Conservation (phyloP, 2,888 invertebrate genomes). For the Trypoxylon attenuatum region DNA sequence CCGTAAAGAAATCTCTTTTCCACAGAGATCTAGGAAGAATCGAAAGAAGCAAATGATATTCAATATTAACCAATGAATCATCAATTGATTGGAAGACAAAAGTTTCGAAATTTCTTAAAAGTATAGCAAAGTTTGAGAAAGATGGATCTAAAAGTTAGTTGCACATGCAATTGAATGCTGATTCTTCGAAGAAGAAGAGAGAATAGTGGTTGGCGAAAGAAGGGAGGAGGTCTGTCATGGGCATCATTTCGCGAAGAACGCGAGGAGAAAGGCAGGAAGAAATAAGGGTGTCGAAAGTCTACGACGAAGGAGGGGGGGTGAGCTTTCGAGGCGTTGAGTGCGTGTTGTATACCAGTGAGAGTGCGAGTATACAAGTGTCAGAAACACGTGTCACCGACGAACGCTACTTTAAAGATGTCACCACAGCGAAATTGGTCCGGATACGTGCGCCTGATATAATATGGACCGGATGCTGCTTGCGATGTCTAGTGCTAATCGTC, state of each 20-base stretch:
- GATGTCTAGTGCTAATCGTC: constrained; percentile 30
- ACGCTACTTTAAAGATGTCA: constrained; percentile 58
- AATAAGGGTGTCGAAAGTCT: constrained; percentile 65
- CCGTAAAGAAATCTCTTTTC: too few species aligned
- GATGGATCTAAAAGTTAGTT: too few species aligned
- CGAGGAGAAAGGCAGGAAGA: constrained; percentile 50
- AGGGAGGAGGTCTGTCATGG: constrained; percentile 55
- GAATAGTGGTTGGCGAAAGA: constrained; percentile 11
- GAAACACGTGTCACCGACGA: constrained; percentile 64
- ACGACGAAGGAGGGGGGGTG: too few species aligned
- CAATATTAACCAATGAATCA: too few species aligned
- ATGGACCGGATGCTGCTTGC: constrained; percentile 19
- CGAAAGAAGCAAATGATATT: too few species aligned
- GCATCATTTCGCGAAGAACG: constrained; percentile 52
- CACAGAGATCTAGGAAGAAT: too few species aligned
- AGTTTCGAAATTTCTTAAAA: too few species aligned
- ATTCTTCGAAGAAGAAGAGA: constrained; percentile 6
- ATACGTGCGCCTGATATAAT: constrained; percentile 41
- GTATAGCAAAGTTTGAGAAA: too few species aligned
- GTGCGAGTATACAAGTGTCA: constrained; percentile 64
- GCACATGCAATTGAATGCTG: constrained; percentile 19
- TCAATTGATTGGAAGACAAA: too few species aligned
- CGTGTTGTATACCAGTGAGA: background rate
- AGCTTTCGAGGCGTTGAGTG: constrained; percentile 8
- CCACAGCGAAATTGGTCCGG: constrained; percentile 46